These are phyloP conservation scores for Gadus chalcogrammus DNA, from an alignment of 2,113 vertebrate species.

Conservation along the genomic window DNA sequence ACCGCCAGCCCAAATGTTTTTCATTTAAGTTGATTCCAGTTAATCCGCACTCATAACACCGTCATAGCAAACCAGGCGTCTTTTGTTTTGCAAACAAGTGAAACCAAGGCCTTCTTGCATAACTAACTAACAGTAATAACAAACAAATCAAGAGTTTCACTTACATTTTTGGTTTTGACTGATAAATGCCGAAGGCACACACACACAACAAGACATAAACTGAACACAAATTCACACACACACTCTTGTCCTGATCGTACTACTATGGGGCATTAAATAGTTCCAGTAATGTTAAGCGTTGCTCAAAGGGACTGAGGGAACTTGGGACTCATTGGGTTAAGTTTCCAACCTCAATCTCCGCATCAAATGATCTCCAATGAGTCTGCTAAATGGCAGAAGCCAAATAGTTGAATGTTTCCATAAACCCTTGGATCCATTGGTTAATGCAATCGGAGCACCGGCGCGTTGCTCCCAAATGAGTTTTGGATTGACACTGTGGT, in stretches of 20 bases:
- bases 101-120: no score
- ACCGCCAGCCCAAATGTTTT: no score
- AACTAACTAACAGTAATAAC: no score
- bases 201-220: background rate
- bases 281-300: conserved; percentile 10
- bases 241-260: background rate
- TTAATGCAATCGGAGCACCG: conserved; percentile 57
- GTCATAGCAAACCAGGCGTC: no score
- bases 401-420: conserved; percentile 28
- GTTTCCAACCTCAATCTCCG: conserved; percentile 29
- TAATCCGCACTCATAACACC: no score
- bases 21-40: no score
- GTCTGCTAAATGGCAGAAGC: conserved; percentile 32
- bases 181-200: background rate
- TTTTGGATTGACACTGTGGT: conserved; percentile 61
- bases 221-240: background rate
- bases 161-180: no score
- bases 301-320: conserved; percentile 19
- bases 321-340: conserved; percentile 7
- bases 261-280: background rate
- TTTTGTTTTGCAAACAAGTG: no score
- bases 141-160: no score
- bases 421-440: conserved; percentile 52
- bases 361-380: conserved; percentile 40
- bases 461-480: conserved; percentile 57